Evolutionary conservation across 2,797 vertebrate species (phyloP).

Genomic region (Cossypha caffra): DNA sequence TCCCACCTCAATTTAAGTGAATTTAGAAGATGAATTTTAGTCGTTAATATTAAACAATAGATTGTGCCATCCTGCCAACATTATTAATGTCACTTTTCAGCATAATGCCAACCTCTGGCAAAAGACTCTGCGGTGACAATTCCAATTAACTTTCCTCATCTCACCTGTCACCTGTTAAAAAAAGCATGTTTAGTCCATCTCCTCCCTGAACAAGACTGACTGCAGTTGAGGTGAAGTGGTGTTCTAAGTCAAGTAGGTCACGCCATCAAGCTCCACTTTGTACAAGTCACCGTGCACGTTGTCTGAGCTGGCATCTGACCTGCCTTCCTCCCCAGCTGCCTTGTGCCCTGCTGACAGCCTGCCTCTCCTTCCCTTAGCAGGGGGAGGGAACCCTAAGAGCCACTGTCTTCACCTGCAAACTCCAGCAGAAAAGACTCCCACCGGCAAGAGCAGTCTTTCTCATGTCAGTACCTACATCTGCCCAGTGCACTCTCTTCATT

Average conservation of each 20-base stretch:
- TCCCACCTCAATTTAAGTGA: neutral
- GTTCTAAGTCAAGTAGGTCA: neutral
- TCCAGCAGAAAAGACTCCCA: neutral
- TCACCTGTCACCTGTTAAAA: constrained; percentile 11
- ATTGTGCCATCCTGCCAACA: neutral
- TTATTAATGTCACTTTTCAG: neutral
- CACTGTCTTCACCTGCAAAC: neutral
- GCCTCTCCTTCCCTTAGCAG: neutral
- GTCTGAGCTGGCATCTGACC: neutral
- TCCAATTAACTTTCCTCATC: constrained; percentile 16
- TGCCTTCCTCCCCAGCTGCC: neutral
- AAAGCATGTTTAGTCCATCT: neutral
- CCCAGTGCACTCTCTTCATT: neutral
- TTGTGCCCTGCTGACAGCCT: neutral
- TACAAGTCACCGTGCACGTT: neutral
- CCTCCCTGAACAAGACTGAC: neutral
- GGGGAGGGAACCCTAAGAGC: neutral
- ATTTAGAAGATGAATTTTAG: neutral
- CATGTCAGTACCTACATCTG: neutral
- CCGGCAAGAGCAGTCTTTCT: neutral
- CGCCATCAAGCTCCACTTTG: neutral
- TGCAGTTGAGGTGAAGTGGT: neutral
- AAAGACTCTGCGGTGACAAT: neutral
- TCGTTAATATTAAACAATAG: neutral
- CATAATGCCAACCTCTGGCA: constrained; percentile 1